Evolutionary conservation across 2,888 invertebrate species (phyloP).

Genomic region (Scaptodrosophila latifasciaeformis): DNA sequence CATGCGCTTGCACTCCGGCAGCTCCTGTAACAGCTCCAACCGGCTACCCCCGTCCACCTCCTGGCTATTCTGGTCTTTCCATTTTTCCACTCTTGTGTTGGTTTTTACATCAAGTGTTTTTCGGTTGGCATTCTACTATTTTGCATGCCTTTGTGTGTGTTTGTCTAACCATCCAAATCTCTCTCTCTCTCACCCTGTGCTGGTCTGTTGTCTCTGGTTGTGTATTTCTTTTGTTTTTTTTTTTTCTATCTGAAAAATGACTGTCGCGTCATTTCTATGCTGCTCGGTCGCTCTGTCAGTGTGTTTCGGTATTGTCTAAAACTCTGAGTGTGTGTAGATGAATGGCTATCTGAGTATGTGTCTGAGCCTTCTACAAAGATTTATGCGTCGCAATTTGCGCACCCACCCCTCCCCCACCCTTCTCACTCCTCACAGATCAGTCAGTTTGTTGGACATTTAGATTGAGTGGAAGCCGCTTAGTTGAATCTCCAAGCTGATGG

Average conservation of each 20-base stretch:
- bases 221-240: conserved; percentile 23
- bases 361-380: conserved; percentile 62
- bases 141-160: conserved; percentile 19
- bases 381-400: conserved; percentile 65
- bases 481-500: too few relatives aligned
- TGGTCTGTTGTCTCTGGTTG: conserved; percentile 17
- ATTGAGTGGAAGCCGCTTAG: conserved; percentile 54
- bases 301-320: conserved; percentile 18
- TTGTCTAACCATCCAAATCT: conserved; percentile 14
- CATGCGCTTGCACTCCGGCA: conserved; percentile 50
- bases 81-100: conserved; percentile 6
- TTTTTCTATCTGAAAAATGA: conserved; percentile 67
- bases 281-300: too few relatives aligned
- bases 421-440: too few relatives aligned
- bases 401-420: too few relatives aligned
- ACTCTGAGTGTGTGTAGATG: conserved; percentile 5
- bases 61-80: too few relatives aligned
- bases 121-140: conserved; percentile 22
- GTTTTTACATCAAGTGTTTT: conserved; percentile 36
- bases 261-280: conserved; percentile 67
- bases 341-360: conserved; percentile 15
- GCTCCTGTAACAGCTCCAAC: not conserved
- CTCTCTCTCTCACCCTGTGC: conserved; percentile 15
- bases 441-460: conserved; percentile 58
- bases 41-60: too few relatives aligned